phyloP scores from a whole-genome alignment of 2,797 vertebrate species.

The Sebastiscus tertius region DNA sequence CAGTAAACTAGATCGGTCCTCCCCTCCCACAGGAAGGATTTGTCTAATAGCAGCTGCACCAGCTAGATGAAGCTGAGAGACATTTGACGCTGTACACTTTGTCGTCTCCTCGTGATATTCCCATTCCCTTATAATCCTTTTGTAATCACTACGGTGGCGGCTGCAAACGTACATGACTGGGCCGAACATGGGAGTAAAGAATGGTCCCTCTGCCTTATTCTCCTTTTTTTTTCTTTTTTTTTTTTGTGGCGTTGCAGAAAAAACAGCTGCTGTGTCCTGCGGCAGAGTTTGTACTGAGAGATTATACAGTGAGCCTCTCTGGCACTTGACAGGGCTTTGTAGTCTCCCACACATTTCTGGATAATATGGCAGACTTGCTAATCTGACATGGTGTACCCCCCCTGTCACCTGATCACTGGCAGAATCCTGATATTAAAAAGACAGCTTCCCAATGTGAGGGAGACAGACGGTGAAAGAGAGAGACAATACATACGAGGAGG shows the following conservation, averaged over 20 bases:
- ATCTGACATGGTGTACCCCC: conserved; percentile 62
- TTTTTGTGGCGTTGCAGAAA: conserved; percentile 23
- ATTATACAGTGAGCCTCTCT: conserved; percentile 62
- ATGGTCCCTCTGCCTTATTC: not conserved
- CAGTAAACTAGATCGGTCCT: conserved; percentile 41
- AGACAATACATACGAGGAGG: conserved; percentile 39
- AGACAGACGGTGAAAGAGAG: conserved; percentile 39
- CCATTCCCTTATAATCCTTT: conserved; percentile 10
- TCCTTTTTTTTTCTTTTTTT: conserved; percentile 25
- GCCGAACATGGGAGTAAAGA: not conserved
- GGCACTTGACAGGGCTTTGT: conserved; percentile 64
- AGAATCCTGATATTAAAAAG: conserved; percentile 53
- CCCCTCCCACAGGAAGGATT: conserved; percentile 44
- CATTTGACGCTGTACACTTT: conserved; percentile 18
- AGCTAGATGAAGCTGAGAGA: conserved; percentile 29
- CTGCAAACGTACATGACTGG: not conserved
- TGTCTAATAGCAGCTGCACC: conserved; percentile 29
- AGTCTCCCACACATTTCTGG: conserved; percentile 65
- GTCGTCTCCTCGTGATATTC: not conserved
- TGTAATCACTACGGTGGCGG: conserved; percentile 2
- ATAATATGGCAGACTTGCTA: conserved; percentile 61
- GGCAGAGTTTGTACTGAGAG: conserved; percentile 70
- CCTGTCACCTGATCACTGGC: conserved; percentile 60
- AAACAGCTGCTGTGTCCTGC: conserved; percentile 63
- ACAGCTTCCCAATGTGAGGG: conserved; percentile 26